Conservation (phyloP, 1,140 invertebrate species). For the Drosophila suzukii region DNA sequence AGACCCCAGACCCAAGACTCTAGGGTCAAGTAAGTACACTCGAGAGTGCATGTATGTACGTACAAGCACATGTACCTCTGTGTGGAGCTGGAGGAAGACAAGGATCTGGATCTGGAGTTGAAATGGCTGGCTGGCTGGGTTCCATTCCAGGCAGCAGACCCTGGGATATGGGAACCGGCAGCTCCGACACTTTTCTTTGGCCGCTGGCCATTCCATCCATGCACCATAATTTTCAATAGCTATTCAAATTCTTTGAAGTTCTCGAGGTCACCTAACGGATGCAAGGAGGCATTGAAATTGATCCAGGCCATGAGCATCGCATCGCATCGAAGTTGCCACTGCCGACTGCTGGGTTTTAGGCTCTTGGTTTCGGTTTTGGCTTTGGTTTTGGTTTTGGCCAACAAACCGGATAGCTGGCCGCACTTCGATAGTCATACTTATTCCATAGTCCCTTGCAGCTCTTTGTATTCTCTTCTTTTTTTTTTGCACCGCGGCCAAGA, state of each 20-base stretch:
- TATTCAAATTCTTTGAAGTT: slow-evolving; percentile 71
- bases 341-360: slow-evolving; percentile 14
- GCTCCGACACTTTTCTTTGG: slow-evolving; percentile 66
- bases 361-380: slow-evolving; percentile 18
- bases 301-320: slow-evolving; percentile 64
- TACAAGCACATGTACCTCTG: slow-evolving; percentile 13
- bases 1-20: slow-evolving; percentile 22
- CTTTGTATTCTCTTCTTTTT: slow-evolving; percentile 12
- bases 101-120: slow-evolving; percentile 69
- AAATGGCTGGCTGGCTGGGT: background rate
- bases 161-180: slow-evolving; percentile 55
- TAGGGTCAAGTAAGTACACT: slow-evolving; percentile 54
- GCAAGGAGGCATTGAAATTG: slow-evolving; percentile 70
- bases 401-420: slow-evolving; percentile 37
- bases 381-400: slow-evolving; percentile 37
- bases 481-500: slow-evolving; percentile 15
- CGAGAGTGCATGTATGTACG: slow-evolving; percentile 15
- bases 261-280: slow-evolving; percentile 70
- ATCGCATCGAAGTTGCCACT: slow-evolving; percentile 51
- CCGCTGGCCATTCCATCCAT: slow-evolving; percentile 59
- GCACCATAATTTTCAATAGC: slow-evolving; percentile 74
- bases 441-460: slow-evolving; percentile 33
- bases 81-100: slow-evolving; percentile 39
- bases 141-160: slow-evolving; percentile 1
- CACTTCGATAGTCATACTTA: background rate